These are phyloP conservation scores for Coluber constrictor DNA, from an alignment of 2,797 vertebrate species.

Conservation along the genomic window DNA sequence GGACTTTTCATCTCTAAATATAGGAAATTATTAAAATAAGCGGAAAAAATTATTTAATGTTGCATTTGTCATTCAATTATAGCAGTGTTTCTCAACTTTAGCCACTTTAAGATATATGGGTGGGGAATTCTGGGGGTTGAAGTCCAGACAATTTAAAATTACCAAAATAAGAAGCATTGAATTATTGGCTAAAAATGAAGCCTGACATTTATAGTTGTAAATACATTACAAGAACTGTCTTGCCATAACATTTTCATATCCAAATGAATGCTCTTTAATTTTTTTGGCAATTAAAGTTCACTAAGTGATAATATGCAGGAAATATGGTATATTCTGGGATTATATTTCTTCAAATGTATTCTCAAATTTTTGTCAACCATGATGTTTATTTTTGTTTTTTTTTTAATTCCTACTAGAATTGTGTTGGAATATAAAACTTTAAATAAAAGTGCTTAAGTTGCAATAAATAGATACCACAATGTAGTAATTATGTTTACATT, in stretches of 20 bases:
- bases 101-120: background rate
- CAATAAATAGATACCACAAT: background rate
- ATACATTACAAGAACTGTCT: background rate
- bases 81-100: background rate
- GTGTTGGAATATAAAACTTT: background rate
- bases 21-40: background rate
- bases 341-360: background rate
- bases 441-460: background rate
- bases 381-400: background rate
- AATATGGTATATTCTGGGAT: background rate
- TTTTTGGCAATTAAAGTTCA: background rate
- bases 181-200: constrained; percentile 7
- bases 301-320: background rate
- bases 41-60: background rate
- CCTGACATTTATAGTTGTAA: background rate
- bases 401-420: background rate
- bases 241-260: background rate
- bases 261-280: background rate
- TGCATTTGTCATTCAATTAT: background rate
- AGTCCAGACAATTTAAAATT: background rate
- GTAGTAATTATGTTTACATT: background rate
- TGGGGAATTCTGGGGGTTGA: background rate
- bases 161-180: background rate
- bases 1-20: background rate
- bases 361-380: background rate